Percentiles rank a stretch among this genome's conserved stretches.
phyloP scores from a whole-genome alignment of 2,113 vertebrate genomes.

The Archocentrus centrarchus region DNA sequence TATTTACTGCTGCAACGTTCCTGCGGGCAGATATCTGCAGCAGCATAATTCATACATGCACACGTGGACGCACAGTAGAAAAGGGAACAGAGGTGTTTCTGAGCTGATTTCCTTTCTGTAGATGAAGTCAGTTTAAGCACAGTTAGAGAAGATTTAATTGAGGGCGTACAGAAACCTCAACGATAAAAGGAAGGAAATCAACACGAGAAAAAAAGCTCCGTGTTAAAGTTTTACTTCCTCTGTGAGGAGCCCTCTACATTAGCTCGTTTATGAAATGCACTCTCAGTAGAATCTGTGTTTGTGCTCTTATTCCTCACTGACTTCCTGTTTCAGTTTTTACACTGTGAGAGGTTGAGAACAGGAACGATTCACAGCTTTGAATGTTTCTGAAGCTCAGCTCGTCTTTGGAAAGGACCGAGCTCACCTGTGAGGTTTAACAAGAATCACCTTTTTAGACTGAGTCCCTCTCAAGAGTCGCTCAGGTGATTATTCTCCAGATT shows the following conservation, averaged over 20 bases:
- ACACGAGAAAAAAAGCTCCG: neutral
- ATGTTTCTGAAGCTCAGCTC: too few species aligned
- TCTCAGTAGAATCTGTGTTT: neutral
- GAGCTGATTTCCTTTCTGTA: slow-evolving; percentile 32
- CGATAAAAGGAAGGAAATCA: neutral
- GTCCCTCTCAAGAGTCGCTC: too few species aligned
- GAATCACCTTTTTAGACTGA: too few species aligned
- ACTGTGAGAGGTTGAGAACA: too few species aligned
- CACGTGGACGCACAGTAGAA: neutral
- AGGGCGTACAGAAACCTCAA: neutral
- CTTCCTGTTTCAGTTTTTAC: too few species aligned
- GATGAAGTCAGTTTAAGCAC: neutral
- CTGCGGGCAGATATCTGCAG: slow-evolving; percentile 49
- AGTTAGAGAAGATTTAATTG: neutral
- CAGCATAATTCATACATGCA: neutral
- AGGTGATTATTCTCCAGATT: too few species aligned
- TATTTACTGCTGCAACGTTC: slow-evolving; percentile 43
- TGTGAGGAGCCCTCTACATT: neutral
- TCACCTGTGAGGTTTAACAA: too few species aligned
- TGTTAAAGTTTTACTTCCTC: neutral
- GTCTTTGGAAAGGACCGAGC: too few species aligned
- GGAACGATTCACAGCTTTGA: too few species aligned
- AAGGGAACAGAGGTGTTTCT: neutral
- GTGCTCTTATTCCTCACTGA: too few species aligned
- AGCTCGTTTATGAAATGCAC: neutral